Evolutionary conservation across 1,140 invertebrate genomes (phyloP), one percentile per base, ranked within the genome.

Genomic region (Tetragnatha versicolor): DNA sequence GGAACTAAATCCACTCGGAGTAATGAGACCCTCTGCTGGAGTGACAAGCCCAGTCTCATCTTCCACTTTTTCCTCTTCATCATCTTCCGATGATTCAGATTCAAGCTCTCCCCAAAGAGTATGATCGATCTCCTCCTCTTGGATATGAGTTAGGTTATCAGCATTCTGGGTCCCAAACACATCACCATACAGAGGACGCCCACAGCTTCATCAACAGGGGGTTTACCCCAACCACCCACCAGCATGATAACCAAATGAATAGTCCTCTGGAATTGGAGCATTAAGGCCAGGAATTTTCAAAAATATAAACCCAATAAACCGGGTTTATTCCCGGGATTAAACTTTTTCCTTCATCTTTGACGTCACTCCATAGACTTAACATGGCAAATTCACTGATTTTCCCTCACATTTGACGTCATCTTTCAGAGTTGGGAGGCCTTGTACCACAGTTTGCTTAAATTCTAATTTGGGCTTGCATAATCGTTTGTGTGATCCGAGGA

Each of bases 221-320:
- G 98, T 87, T 99, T 99, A 66, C 98, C 97, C 97, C 97, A 99
- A 58, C 97, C 97, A 42, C 95, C 97, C n/a, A n/a, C n/a, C n/a
- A 2, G 97, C 96, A 89, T 99, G 98, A 86, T 99, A 99, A 33
- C 98, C 98, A 87, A 99, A 99, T 0, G 95, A 94, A 85, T 97
- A 99, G 7, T 93, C 93, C 82, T 99, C 95, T 0, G 96, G 96
- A 84, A 97, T 97, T 0, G 94, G 93, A 14, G 94, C 94, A 86
- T 97, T 98, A 2, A 99, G 88, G 49, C 91, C 90, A 12, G 97
- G 94, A 83, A 99, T 98, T 87, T 98, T 99, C 0, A 99, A 88
- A 88, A n/a, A n/a, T n/a, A n/a, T n/a, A n/a, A n/a, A n/a, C n/a
- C n/a, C n/a, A n/a, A n/a, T n/a, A n/a, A n/a, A n/a, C n/a, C n/a